Percentiles rank a stretch among this genome's conserved stretches.
phyloP scores from a whole-genome alignment of 2,888 invertebrate genomes.

The Lobophora halterata region DNA sequence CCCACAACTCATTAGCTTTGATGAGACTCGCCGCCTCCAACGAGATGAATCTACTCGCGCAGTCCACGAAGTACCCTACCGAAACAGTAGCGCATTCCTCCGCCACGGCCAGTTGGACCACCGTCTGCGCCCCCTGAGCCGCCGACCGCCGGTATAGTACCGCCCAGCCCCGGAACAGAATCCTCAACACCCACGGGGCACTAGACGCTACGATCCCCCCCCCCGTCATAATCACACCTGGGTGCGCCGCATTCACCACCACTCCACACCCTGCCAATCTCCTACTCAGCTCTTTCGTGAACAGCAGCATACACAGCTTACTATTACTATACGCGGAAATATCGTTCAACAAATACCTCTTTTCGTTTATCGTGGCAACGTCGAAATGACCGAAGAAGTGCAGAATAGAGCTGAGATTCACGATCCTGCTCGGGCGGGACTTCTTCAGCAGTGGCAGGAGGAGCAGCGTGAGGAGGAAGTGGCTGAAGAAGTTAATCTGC shows the following conservation, averaged over 20 bases:
- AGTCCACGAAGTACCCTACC: conserved; percentile 83
- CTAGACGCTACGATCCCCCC: conserved; percentile 19
- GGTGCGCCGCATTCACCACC: conserved; percentile 25
- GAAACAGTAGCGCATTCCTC: conserved; percentile 83
- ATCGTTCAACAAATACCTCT: conserved; percentile 6
- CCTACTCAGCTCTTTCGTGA: conserved; percentile 84
- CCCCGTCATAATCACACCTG: conserved; percentile 19
- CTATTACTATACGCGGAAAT: conserved; percentile 39
- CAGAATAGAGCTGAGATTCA: conserved; percentile 75
- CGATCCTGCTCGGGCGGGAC: conserved; percentile 38
- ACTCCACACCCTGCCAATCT: conserved; percentile 83
- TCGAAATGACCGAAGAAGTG: conserved; percentile 50
- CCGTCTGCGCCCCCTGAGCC: conserved; percentile 87
- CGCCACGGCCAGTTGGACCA: conserved; percentile 83
- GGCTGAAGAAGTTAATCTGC: conserved; percentile 82
- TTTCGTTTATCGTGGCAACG: conserved; percentile 32
- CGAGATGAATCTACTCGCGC: conserved; percentile 51
- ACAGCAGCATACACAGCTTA: conserved; percentile 82
- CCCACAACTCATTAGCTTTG: conserved; percentile 18
- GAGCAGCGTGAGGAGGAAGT: conserved; percentile 72
- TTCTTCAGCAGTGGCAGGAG: conserved; percentile 43
- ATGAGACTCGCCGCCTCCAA: conserved; percentile 8
- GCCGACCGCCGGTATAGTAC: conserved; percentile 75
- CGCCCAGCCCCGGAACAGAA: conserved; percentile 20
- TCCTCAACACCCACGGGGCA: not conserved